These are phyloP conservation scores for Octopus bimaculoides DNA, from an alignment of 1,140 invertebrate species.

Conservation along the genomic window DNA sequence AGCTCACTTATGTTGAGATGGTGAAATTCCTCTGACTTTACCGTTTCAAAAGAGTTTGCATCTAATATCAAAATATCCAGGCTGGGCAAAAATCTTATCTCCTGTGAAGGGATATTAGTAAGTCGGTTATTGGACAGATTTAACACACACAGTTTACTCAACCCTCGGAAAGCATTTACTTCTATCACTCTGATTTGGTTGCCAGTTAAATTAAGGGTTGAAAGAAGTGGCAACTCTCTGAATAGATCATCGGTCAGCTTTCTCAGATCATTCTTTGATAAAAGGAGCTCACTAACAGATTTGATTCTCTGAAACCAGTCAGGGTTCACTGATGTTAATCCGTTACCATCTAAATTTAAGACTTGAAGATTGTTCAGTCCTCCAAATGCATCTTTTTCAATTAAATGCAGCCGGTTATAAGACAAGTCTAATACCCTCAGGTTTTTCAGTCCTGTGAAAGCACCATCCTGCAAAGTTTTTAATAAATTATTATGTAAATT, in stretches of 20 bases:
- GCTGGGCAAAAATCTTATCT: constrained; percentile 30
- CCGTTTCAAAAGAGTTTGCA: constrained; percentile 38
- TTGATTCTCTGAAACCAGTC: constrained; percentile 42
- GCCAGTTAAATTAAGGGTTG: constrained; percentile 37
- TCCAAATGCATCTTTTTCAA: constrained; percentile 43
- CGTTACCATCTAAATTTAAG: constrained; percentile 40
- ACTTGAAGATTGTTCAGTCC: constrained; percentile 40
- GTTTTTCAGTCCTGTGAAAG: constrained; percentile 42
- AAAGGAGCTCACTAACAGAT: constrained; percentile 32
- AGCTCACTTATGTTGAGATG: constrained; percentile 47
- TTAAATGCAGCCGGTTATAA: constrained; percentile 36
- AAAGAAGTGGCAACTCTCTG: constrained; percentile 34
- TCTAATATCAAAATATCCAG: constrained; percentile 46
- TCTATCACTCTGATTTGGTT: constrained; percentile 38
- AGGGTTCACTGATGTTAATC: constrained; percentile 32
- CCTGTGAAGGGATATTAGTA: constrained; percentile 27
- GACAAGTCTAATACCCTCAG: constrained; percentile 41
- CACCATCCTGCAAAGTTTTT: constrained; percentile 31
- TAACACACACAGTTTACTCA: constrained; percentile 34
- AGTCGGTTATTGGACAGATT: constrained; percentile 43
- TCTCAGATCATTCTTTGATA: constrained; percentile 38
- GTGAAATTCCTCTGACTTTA: constrained; percentile 49
- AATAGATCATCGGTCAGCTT: constrained; percentile 34
- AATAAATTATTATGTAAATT: constrained; percentile 41
- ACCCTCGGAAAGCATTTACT: constrained; percentile 32